Evolutionary conservation across 2,888 invertebrate genomes (phyloP).

Genomic region (Noctua janthe): DNA sequence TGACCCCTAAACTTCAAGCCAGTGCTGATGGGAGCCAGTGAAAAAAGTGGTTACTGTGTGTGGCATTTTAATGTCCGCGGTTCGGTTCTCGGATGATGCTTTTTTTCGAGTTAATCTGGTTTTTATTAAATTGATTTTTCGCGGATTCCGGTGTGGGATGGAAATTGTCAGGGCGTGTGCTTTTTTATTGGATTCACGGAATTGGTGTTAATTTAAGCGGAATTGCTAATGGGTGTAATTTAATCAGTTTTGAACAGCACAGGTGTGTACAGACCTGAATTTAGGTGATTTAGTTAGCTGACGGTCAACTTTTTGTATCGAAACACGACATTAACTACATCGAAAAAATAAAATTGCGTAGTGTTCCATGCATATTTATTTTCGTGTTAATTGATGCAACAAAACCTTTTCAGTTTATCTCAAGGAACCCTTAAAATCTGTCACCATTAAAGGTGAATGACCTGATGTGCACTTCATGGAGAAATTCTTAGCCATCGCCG

Average conservation of each 20-base stretch:
- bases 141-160: slow-evolving; percentile 40
- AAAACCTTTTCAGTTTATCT: slow-evolving; percentile 1
- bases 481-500: slow-evolving; percentile 57
- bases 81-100: slow-evolving; percentile 52
- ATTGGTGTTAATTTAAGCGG: slow-evolving; percentile 20
- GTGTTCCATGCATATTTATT: neutral
- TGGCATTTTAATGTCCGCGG: slow-evolving; percentile 62
- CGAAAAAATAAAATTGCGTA: neutral
- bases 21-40: slow-evolving; percentile 51
- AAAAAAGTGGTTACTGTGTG: slow-evolving; percentile 63
- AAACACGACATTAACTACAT: neutral
- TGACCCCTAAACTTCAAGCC: slow-evolving; percentile 64
- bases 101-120: slow-evolving; percentile 66
- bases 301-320: neutral
- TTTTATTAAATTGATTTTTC: slow-evolving; percentile 67
- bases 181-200: slow-evolving; percentile 44
- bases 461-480: slow-evolving; percentile 62
- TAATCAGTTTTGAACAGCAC: neutral
- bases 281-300: neutral
- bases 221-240: slow-evolving; percentile 15
- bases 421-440: slow-evolving; percentile 49
- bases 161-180: slow-evolving; percentile 38
- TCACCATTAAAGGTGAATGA: slow-evolving; percentile 60
- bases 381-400: neutral
- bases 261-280: neutral